phyloP scores from a whole-genome alignment of 2,113 vertebrate genomes.

The Carollia perspicillata region DNA sequence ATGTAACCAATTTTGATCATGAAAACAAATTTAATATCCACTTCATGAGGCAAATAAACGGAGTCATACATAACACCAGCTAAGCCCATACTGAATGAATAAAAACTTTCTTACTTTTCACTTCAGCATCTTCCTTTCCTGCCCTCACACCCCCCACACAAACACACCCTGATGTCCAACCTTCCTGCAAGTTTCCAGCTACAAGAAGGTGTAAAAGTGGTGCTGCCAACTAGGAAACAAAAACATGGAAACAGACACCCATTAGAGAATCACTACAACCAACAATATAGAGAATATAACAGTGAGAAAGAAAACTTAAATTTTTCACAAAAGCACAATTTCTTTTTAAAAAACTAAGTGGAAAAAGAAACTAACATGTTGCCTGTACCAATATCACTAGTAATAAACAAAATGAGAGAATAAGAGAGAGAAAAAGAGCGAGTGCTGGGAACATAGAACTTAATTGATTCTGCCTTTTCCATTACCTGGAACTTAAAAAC shows the following conservation, averaged over 20 bases:
- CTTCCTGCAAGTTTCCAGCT: background rate
- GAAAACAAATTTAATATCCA: background rate
- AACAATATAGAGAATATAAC: background rate
- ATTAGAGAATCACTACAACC: background rate
- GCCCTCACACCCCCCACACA: background rate
- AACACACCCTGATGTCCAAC: background rate
- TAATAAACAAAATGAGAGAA: background rate
- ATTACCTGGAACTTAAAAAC: background rate
- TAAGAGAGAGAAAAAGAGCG: background rate
- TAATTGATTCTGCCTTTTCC: background rate
- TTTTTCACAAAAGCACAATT: background rate
- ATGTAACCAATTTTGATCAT: background rate
- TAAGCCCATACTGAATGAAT: background rate
- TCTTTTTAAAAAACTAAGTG: background rate
- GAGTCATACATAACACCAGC: background rate
- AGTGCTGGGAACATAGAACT: background rate
- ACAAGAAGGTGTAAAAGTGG: background rate
- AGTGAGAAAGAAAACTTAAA: background rate
- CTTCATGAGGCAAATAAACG: background rate
- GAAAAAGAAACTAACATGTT: background rate
- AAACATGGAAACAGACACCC: background rate
- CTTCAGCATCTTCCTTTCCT: background rate
- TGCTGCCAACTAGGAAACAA: conserved; percentile 7
- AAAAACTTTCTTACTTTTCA: background rate
- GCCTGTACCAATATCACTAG: background rate